Base-by-base conservation (phyloP, 2,113 vertebrate genomes). In the Tiliqua scincoides region DNA sequence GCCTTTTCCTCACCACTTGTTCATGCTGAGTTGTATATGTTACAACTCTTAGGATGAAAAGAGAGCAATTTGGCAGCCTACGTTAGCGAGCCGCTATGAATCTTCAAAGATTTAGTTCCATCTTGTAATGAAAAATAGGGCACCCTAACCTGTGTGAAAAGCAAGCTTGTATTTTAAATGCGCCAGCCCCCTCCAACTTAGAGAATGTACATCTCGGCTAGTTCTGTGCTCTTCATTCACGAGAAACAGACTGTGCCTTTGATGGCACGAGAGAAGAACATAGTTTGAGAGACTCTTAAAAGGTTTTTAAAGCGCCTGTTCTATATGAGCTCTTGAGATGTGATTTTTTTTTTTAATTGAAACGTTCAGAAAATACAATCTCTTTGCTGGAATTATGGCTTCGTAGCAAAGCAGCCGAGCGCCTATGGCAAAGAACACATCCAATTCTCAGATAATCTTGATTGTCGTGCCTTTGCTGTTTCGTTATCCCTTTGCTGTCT, bases 311-410 rank as follows among this genome's bases (percentile, higher is more conserved):
- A 96, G 79, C 87, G 89, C 87, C 81, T 86, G 68, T 91, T 93
- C 88, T 94, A 73, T 91, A 91, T 0, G 43, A 68, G 73, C 91
- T 92, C 87, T 87, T 95, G 94, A 92, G 86, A 92, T 95, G 85
- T 85, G 87, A 83, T 88, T 92, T 89, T 93, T 91, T 93, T 90
- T 92, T 89, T 88, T 18, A 65, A 35, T n/a, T n/a, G n/a, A 80
- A 82, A 82, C 17, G 32, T 23, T 35, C 20, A 67, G 88, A 88
- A 90, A 87, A 89, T 94, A 92, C 88, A 76, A 92, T 91, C 93
- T 93, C 90, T 90, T 17, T 91, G 92, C 89, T 89, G 91, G 89
- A 93, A 94, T 93, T 93, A 93, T 93, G 27, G 85, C 94, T 93
- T 96, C 87, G 61, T 86, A 91, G 93, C 95, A 92, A 83, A 94